These are phyloP conservation scores for Bucorvus abyssinicus DNA, from an alignment of 2,797 vertebrate species.

Conservation along the genomic window DNA sequence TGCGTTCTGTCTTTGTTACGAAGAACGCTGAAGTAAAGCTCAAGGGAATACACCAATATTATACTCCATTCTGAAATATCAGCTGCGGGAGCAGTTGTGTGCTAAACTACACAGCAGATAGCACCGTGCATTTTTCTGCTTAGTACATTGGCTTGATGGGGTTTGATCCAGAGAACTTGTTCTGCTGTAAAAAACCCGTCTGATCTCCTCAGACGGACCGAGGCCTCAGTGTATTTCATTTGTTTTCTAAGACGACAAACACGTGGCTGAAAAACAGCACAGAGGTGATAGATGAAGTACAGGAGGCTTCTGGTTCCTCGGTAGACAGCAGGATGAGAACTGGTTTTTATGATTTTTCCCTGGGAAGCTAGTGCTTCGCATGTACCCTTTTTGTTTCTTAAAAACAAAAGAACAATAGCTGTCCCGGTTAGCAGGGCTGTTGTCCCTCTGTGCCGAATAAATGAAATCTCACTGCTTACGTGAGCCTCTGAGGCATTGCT, in stretches of 20 bases:
- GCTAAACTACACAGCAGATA: background rate
- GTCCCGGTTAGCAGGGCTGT: constrained; percentile 41
- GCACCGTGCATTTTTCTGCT: background rate
- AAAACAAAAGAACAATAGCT: constrained; percentile 69
- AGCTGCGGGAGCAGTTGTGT: background rate
- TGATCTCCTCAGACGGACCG: background rate
- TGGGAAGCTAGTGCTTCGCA: constrained; percentile 13
- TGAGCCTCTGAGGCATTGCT: constrained; percentile 13
- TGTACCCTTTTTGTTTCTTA: constrained; percentile 57
- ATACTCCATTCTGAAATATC: background rate
- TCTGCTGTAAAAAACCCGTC: background rate
- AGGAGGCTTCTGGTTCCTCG: background rate
- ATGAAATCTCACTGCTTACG: constrained; percentile 51
- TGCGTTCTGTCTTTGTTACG: background rate
- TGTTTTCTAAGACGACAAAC: background rate
- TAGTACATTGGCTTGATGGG: background rate
- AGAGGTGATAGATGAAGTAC: background rate
- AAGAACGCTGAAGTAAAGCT: background rate
- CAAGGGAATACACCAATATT: background rate
- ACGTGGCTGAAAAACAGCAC: background rate
- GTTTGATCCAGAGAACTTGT: background rate
- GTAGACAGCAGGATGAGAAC: constrained; percentile 58
- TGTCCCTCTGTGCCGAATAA: constrained; percentile 42
- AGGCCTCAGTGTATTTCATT: background rate
- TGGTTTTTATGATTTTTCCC: constrained; percentile 59